Percentiles rank a stretch among this genome's conserved stretches.
Conservation (phyloP, 2,797 vertebrate species). For the Pangasius sanitwongsei region DNA sequence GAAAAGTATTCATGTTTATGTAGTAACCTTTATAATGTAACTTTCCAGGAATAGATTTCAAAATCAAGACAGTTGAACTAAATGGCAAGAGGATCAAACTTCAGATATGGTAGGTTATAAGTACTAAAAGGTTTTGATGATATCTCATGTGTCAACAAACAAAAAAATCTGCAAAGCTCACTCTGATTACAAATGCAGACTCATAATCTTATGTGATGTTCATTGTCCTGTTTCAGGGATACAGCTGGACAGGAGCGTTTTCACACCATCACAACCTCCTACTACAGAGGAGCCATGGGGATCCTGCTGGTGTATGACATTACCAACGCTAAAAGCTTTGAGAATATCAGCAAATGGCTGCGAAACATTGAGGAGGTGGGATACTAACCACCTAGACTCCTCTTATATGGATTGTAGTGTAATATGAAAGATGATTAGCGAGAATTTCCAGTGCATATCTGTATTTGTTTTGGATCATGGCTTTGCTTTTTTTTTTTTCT, state of each 20-base stretch:
- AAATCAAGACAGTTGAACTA: slow-evolving; percentile 97
- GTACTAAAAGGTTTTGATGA: background rate
- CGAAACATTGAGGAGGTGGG: slow-evolving; percentile 88
- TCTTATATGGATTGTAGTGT: slow-evolving; percentile 69
- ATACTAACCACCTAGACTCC: slow-evolving; percentile 48
- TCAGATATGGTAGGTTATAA: slow-evolving; percentile 92
- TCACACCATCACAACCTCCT: slow-evolving; percentile 94
- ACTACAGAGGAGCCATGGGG: slow-evolving; percentile 96
- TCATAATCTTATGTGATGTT: background rate
- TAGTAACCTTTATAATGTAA: background rate
- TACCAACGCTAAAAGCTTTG: slow-evolving; percentile 88
- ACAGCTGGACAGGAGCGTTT: slow-evolving; percentile 95
- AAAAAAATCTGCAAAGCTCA: background rate
- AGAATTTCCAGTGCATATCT: background rate
- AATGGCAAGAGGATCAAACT: slow-evolving; percentile 98
- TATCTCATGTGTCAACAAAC: background rate
- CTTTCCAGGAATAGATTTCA: slow-evolving; percentile 92
- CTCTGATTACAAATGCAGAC: background rate
- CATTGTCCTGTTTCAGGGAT: slow-evolving; percentile 77
- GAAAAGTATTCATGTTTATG: slow-evolving; percentile 4
- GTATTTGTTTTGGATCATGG: slow-evolving; percentile 61
- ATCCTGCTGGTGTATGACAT: slow-evolving; percentile 97
- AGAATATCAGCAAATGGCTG: slow-evolving; percentile 92
- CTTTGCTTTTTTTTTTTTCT: too few species aligned
- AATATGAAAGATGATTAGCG: background rate